Conservation (phyloP, 2,797 vertebrate species). For the Sebastes variabilis region DNA sequence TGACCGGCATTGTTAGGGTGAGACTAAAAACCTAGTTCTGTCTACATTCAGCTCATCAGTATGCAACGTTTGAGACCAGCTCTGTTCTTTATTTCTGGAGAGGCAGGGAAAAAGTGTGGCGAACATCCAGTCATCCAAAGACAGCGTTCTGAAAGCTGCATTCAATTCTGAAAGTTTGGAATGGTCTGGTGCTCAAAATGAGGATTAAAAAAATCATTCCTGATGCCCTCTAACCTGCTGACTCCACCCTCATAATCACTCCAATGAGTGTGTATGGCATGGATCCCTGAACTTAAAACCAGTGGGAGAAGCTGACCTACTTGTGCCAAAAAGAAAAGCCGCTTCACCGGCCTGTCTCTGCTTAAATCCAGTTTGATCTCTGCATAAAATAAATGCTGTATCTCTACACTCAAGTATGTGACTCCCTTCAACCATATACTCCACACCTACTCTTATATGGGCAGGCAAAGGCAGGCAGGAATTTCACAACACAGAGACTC, state of each 20-base stretch:
- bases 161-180: neutral
- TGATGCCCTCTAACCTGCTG: neutral
- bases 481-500: neutral
- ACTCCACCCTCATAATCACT: neutral
- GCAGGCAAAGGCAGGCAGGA: neutral
- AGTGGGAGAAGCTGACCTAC: neutral
- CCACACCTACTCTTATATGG: neutral
- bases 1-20: no score
- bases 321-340: neutral
- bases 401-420: neutral
- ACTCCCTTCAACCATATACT: neutral
- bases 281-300: neutral
- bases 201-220: neutral
- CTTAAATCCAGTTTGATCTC: neutral
- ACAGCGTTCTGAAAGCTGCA: neutral
- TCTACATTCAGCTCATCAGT: no score
- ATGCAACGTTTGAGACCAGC: no score
- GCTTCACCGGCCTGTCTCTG: neutral
- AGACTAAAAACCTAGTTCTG: no score
- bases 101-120: no score
- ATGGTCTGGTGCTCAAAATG: neutral
- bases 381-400: neutral
- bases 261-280: neutral
- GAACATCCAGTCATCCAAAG: neutral
- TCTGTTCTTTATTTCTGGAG: no score